Evolutionary conservation across 2,113 vertebrate species (phyloP), one percentile per base, ranked within the genome.

Genomic region (Rhinolophus ferrumequinum): DNA sequence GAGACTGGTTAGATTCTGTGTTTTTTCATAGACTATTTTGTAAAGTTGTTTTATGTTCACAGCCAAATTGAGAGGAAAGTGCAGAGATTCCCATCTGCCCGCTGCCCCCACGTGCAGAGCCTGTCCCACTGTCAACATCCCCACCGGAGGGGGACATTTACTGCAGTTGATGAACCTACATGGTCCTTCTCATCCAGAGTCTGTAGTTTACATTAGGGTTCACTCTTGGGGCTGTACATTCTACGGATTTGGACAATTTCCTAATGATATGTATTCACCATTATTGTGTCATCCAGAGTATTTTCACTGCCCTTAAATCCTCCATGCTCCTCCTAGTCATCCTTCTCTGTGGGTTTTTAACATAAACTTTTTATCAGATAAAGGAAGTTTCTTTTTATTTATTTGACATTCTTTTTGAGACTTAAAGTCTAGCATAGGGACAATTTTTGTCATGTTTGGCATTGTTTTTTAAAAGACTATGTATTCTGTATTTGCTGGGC

Each of bases 371-470:
- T 75, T 58, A 30, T 85, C 21, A n/a, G 33, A 11, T 79, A 62
- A 75, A 80, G 62, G 70, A 91, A 84, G 58, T 33, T 84, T 56
- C 38, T 38, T 52, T 90, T 73, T 93, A 89, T 93, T 77, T 18
- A 28, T 90, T 66, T 54, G 70, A 83, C 30, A 41, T 41, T 60
- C 9, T 79, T 83, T 79, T 33, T 88, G 77, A 92, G 72, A 67
- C 10, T 38, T 72, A 83, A 86, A 54, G 56, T 38, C 28, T 88
- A 13, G 18, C 35, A 41, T 41, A 90, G 47, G 10, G 44, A 58
- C 6, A 24, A 38, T 24, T 88, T 93, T 64, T 80, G n/a, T 11
- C 44, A 64, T 60, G 60, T 91, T 73, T 6, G 56, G 19, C 26
- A 24, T 73, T 83, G 81, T 47, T 44, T 54, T 41, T 2, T 2